Base-by-base conservation (phyloP, 2,113 vertebrate genomes). In the Cynocephalus volans region DNA sequence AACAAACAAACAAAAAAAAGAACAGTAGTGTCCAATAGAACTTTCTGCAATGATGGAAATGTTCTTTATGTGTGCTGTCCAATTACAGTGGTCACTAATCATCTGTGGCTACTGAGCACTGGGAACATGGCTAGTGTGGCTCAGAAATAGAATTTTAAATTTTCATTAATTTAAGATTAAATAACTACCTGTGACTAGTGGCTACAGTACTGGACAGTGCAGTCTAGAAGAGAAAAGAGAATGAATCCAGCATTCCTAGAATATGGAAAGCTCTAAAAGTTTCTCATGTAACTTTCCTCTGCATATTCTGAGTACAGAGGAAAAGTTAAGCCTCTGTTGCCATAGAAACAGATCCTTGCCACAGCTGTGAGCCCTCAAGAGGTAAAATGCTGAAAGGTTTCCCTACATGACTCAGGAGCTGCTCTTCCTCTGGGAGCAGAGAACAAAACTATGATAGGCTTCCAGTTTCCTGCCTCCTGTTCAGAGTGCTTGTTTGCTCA, bases 251-350 rank as follows among this genome's bases (percentile, higher is more conserved):
- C 26, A 62, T 93, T 67, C 48, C 33, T 50, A 95, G 52, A 92
- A 87, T 58, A 45, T 18, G 28, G 75, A 83, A 92, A 23, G 60
- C 81, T 88, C 65, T 93, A 19, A 23, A 96, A 95, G 92, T 96
- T 94, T 85, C 82, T 64, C 93, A 52, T 81, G 91, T 80, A 77
- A 88, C 54, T 93, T 93, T 60, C 76, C 86, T 93, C 88, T 89
- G 64, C 58, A 92, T 48, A 90, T 92, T 87, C 87, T 48, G 77
- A 95, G 85, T 70, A 86, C 45, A 90, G 79, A 89, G 75, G 76
- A 96, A 97, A 92, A 88, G 84, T 81, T 95, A 97, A 92, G 92
- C 69, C 90, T 93, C 84, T 79, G 82, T 83, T 96, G 92, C 88
- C 93, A 95, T 77, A 96, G 95, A 80, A 96, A 97, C 45, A 67